Evolutionary conservation across 2,888 invertebrate genomes (phyloP), one percentile per base, ranked within the genome.

Genomic region (Nephrotoma appendiculata): DNA sequence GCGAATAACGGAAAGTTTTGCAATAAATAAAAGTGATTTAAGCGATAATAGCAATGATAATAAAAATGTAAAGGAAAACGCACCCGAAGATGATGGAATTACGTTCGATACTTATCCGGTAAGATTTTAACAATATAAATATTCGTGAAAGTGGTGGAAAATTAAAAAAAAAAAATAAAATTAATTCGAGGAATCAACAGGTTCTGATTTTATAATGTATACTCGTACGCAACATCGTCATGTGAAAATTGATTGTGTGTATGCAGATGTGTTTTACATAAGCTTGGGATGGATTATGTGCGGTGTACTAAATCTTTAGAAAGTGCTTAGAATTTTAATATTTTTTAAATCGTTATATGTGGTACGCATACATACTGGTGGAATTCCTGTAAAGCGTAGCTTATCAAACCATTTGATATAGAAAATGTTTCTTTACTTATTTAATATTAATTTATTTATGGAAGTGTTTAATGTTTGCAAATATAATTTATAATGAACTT

Each of bases 61-160:
- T 31, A 71, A n/a, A 71, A 71, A 71, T 71, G 5, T 71, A 11
- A 84, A 84, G n/a, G 84, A 84, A 42, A 42, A 41, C 42, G 41
- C 19, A 42, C 42, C 42, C 41, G 12, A 87, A 7, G 41, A 87
- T 87, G 84, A 86, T 44, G 87, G 86, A 87, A 89, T 89, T 86
- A 89, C 89, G 88, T 91, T 91, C 87, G 91, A 91, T 88, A 91
- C 91, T 88, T 91, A 91, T 89, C 91, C 91, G 89, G 91, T 91
- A 89, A 86, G 87, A 43, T 45, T 48, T 83, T 12, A 42, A 41
- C 6, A 48, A 9, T 83, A 9, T 57, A 19, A 41, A n/a, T n/a
- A n/a, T n/a, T n/a, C n/a, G 41, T 84, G 42, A 84, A 84, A 84
- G 42, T 15, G 42, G 6, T 6, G 9, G 4, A 41, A 41, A 83